These are phyloP conservation scores for Teleogryllus occipitalis DNA, from an alignment of 1,140 invertebrate genomes.

Conservation along the genomic window DNA sequence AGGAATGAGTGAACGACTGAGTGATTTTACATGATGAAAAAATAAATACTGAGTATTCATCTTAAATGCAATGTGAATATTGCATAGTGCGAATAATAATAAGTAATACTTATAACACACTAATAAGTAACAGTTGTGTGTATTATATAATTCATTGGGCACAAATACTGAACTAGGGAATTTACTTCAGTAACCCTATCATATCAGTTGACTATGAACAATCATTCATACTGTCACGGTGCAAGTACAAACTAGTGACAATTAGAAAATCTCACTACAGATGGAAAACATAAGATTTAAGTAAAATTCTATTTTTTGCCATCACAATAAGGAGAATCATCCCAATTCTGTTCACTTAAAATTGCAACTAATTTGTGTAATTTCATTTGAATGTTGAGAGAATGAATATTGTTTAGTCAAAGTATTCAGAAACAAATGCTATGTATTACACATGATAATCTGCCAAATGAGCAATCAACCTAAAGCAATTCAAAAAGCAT, in stretches of 20 bases:
- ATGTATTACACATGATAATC: neutral
- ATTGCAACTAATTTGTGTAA: neutral
- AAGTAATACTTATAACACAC: neutral
- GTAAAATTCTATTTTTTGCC: neutral
- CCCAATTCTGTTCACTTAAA: no score
- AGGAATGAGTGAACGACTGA: neutral
- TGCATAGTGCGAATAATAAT: neutral
- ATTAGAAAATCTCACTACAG: neutral
- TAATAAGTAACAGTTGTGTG: neutral
- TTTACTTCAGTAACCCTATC: neutral
- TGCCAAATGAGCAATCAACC: neutral
- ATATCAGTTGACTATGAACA: slow-evolving; percentile 5
- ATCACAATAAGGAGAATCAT: neutral
- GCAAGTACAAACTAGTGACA: neutral
- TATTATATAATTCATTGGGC: neutral
- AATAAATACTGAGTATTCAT: neutral
- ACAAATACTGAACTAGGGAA: neutral
- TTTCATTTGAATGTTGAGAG: neutral
- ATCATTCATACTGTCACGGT: slow-evolving; percentile 1
- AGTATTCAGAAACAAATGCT: neutral
- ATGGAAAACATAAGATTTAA: neutral
- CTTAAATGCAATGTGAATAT: neutral
- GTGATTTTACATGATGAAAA: neutral
- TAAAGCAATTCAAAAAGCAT: neutral
- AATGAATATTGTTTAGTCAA: neutral